Conservation (phyloP, 2,113 vertebrate species). For the Anguilla rostrata region DNA sequence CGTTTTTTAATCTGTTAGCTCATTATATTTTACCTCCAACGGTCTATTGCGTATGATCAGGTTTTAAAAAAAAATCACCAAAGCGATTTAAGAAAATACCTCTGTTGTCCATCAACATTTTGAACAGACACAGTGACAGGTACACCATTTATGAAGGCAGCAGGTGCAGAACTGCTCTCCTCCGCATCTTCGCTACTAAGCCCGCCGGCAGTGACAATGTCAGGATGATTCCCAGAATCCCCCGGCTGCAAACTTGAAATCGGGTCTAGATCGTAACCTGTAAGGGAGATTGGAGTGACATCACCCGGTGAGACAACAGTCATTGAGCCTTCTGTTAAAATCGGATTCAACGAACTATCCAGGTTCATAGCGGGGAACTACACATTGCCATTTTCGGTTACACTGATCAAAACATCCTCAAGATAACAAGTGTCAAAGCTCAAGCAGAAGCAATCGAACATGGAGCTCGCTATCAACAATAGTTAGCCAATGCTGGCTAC, state of each 20-base stretch:
- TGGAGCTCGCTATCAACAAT: neutral
- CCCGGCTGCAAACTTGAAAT: neutral
- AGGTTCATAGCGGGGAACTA: constrained; percentile 12
- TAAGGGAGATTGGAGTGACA: neutral
- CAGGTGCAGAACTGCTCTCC: constrained; percentile 14
- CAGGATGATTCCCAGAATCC: neutral
- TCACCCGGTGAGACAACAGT: constrained; percentile 2
- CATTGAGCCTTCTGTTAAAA: neutral
- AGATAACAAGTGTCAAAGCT: constrained; percentile 10
- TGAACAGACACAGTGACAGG: constrained; percentile 42
- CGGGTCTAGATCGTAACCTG: constrained; percentile 10
- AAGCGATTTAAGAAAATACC: constrained; percentile 14
- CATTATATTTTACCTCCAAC: neutral
- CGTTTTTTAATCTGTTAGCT: neutral
- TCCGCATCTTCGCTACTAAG: constrained; percentile 2
- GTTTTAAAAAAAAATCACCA: neutral
- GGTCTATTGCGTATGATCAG: neutral
- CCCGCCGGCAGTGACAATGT: constrained; percentile 1
- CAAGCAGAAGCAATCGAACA: constrained; percentile 8
- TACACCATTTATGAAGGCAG: constrained; percentile 26
- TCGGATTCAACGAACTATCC: neutral
- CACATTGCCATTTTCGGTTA: neutral
- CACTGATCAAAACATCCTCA: neutral
- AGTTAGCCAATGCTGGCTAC: neutral
- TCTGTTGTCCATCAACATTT: constrained; percentile 38